A percentile compares a stretch with the other conserved stretches of the same genome.
Evolutionary conservation across 2,113 vertebrate species (phyloP).

Genomic region (Nibea coibor): DNA sequence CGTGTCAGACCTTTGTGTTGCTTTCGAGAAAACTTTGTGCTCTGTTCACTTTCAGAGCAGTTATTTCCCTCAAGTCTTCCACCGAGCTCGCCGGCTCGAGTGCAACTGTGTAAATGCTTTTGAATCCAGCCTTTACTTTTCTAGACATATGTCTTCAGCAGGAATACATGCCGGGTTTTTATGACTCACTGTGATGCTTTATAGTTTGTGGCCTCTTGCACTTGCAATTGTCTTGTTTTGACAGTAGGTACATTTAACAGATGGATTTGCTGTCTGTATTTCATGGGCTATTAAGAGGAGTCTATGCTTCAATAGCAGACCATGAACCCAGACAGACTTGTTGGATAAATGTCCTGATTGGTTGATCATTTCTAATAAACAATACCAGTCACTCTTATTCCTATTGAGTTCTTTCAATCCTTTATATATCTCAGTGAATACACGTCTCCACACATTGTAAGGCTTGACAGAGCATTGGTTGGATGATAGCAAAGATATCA

Average conservation of each 20-base stretch:
- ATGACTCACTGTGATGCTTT: conserved; percentile 4
- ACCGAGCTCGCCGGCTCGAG: neutral
- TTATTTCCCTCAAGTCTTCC: conserved; percentile 8
- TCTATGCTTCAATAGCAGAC: conserved; percentile 13
- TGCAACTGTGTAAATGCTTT: conserved; percentile 18
- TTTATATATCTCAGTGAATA: conserved; percentile 4
- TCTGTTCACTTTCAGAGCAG: neutral
- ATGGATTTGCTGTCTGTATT: neutral
- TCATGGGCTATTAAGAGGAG: conserved; percentile 9
- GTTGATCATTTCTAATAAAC: conserved; percentile 18
- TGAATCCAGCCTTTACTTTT: conserved; percentile 8
- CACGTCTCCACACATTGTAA: neutral
- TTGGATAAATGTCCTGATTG: conserved; percentile 30
- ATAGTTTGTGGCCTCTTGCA: conserved; percentile 14
- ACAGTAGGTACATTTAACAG: conserved; percentile 8
- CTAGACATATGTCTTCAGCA: neutral
- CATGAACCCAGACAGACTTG: conserved; percentile 1
- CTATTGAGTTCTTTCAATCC: conserved; percentile 13
- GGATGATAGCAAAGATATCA: too few species aligned
- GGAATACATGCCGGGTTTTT: neutral
- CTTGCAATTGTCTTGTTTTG: conserved; percentile 24
- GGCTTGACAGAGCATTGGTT: neutral
- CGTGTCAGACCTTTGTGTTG: neutral
- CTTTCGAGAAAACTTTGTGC: conserved; percentile 14
- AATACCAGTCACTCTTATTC: conserved; percentile 12